Conservation (phyloP, 2,888 invertebrate species). For the Agrotis clavis region DNA sequence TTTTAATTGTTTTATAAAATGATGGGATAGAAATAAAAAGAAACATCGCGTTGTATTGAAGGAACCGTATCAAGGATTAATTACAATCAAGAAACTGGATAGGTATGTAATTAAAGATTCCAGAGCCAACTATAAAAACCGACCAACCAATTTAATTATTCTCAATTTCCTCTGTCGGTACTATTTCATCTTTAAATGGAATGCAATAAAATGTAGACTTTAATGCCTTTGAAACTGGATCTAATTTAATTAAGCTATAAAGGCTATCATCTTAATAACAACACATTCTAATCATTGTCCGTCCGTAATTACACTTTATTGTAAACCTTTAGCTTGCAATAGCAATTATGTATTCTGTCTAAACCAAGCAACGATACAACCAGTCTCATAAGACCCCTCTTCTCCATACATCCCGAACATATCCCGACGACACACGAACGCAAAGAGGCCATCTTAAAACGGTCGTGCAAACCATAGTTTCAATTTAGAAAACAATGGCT, state of each 20-base stretch:
- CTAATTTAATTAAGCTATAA: conserved; percentile 47
- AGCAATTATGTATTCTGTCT: conserved; percentile 87
- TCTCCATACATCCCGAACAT: conserved; percentile 65
- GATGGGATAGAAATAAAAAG: neutral
- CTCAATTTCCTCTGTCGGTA: conserved; percentile 6
- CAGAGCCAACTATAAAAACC: neutral
- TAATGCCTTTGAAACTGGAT: conserved; percentile 15
- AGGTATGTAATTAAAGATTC: conserved; percentile 7
- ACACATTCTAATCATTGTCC: conserved; percentile 81
- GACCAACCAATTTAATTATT: conserved; percentile 25
- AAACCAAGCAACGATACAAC: conserved; percentile 79
- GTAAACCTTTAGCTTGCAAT: conserved; percentile 76
- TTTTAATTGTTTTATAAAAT: neutral
- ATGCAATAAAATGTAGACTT: conserved; percentile 18
- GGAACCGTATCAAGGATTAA: neutral
- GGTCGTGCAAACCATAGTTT: conserved; percentile 86
- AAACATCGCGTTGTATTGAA: neutral
- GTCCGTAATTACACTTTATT: conserved; percentile 68
- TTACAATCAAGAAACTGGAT: conserved; percentile 11
- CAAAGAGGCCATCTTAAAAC: conserved; percentile 75
- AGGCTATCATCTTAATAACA: conserved; percentile 67
- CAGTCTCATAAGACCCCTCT: conserved; percentile 67
- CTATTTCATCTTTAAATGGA: conserved; percentile 21
- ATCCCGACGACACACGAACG: conserved; percentile 49
- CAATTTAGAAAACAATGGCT: conserved; percentile 91